Conservation (phyloP, 2,888 invertebrate genomes). For the Coelinius sp. region DNA sequence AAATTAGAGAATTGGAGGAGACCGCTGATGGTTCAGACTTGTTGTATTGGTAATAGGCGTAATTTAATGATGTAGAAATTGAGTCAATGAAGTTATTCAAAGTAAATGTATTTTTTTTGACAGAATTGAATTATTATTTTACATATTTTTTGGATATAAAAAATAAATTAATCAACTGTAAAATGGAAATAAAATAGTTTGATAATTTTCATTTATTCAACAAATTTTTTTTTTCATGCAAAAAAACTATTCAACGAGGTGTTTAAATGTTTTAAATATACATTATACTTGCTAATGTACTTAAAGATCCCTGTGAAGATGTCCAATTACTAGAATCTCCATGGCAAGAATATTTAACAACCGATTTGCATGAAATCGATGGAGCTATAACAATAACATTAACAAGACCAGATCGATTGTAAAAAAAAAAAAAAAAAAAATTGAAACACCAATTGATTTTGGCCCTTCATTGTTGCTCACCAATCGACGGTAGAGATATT, state of each 20-base stretch:
- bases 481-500: slow-evolving; percentile 57
- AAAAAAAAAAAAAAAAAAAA: not conserved
- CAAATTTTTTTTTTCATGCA: not conserved
- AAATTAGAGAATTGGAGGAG: not conserved
- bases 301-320: slow-evolving; percentile 20
- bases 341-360: not conserved
- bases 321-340: slow-evolving; percentile 26
- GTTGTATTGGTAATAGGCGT: slow-evolving; percentile 65
- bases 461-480: slow-evolving; percentile 30
- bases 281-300: slow-evolving; percentile 31
- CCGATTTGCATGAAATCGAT: slow-evolving; percentile 13
- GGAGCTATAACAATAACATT: not conserved
- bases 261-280: not conserved
- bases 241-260: not conserved
- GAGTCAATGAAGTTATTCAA: slow-evolving; percentile 22
- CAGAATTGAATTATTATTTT: not conserved
- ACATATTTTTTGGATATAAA: no score
- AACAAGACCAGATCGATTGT: slow-evolving; percentile 7
- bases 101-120: not conserved
- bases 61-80: slow-evolving; percentile 60
- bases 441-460: slow-evolving; percentile 11
- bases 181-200: no score
- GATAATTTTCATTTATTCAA: no score
- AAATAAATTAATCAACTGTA: no score
- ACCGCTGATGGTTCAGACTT: slow-evolving; percentile 53